Evolutionary conservation across 2,888 invertebrate species (phyloP), one percentile per base, ranked within the genome.

Genomic region (Proisotoma minuta): DNA sequence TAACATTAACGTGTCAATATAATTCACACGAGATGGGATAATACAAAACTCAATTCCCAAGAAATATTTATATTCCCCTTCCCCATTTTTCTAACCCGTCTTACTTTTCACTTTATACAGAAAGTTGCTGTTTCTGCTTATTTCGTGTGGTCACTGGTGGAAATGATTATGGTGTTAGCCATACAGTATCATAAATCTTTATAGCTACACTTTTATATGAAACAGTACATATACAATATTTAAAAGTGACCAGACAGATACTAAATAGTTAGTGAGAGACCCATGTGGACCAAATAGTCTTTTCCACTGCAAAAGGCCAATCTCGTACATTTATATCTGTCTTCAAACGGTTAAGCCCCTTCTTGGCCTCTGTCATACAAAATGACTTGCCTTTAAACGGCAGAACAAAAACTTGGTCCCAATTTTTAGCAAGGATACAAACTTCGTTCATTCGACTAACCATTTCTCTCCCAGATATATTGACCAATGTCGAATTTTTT

Each of bases 301-400:
- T n/a, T n/a, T n/a, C n/a, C n/a, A n/a, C n/a, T n/a, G n/a, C 56
- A 48, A 51, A 53, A 59, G 59, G 56, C 53, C 57, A 63, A 63
- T 60, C 57, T 34, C 57, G 60, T 60, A 60, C 63, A 63, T 63
- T 63, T 63, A 60, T 63, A 52, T 43, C 57, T 52, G 63, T 54
- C 53, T 28, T 26, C 29, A 24, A 49, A 47, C 23, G 22, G 49
- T 49, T 49, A 49, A 49, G 49, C 49, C 20, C n/a, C 49, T 18
- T 47, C 20, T 47, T 47, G 47, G 47, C 47, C 20, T 47, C 10
- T n/a, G n/a, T n/a, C n/a, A n/a, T n/a, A n/a, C n/a, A n/a, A n/a
- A n/a, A n/a, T n/a, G n/a, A n/a, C n/a, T n/a, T n/a, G n/a, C n/a
- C n/a, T n/a, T n/a, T n/a, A n/a, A n/a, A n/a, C n/a, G n/a, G n/a